phyloP scores from a whole-genome alignment of 2,797 vertebrate species.

The Scarus forsteni region DNA sequence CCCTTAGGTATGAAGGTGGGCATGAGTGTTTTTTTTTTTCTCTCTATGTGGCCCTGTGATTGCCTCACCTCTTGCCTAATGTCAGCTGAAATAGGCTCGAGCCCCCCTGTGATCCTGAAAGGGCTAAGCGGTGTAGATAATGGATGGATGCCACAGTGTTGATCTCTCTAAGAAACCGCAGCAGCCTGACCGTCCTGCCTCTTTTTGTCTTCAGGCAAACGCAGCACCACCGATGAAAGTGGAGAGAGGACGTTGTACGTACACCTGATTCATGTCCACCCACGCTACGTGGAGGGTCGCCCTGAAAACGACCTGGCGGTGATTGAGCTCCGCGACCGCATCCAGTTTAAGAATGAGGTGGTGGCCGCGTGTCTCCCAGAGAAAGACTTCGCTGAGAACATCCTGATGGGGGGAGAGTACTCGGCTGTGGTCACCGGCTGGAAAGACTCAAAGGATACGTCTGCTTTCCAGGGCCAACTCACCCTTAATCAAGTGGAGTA shows the following conservation, averaged over 20 bases:
- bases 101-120: too few relatives aligned
- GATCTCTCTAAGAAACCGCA: background rate
- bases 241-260: conserved; percentile 65
- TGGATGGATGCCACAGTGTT: too few relatives aligned
- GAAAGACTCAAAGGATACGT: conserved; percentile 37
- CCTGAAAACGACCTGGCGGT: conserved; percentile 82
- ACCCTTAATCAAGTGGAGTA: conserved; percentile 78
- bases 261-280: conserved; percentile 65
- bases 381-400: conserved; percentile 80
- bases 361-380: conserved; percentile 81
- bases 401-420: conserved; percentile 68
- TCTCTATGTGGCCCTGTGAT: too few relatives aligned
- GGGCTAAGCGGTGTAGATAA: too few relatives aligned
- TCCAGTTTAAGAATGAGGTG: conserved; percentile 58
- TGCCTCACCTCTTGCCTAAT: too few relatives aligned
- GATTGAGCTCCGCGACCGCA: conserved; percentile 75
- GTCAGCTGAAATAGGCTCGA: too few relatives aligned
- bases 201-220: conserved; percentile 72
- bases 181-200: background rate
- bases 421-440: conserved; percentile 79
- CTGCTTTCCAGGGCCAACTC: conserved; percentile 65
- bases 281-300: conserved; percentile 60
- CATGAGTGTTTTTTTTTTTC: too few relatives aligned
- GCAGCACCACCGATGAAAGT: conserved; percentile 1
- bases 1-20: too few relatives aligned